phyloP scores from a whole-genome alignment of 2,113 vertebrate genomes.

The Calyptomena viridis region DNA sequence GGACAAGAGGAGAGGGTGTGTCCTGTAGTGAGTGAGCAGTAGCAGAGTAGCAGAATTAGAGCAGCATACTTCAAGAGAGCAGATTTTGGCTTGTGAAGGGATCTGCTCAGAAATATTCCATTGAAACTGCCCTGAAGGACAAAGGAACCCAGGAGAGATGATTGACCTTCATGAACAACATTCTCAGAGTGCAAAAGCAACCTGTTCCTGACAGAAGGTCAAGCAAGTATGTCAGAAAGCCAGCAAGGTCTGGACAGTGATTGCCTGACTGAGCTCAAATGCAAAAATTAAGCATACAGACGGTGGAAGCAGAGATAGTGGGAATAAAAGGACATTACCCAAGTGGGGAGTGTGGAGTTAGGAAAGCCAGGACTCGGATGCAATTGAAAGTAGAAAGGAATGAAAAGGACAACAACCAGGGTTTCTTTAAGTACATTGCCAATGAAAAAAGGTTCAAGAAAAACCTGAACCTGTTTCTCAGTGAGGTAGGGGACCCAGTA shows the following conservation, averaged over 20 bases:
- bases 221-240: background rate
- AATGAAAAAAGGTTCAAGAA: background rate
- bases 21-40: background rate
- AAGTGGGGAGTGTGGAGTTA: background rate
- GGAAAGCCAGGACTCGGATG: background rate
- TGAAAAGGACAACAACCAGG: background rate
- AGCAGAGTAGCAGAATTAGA: background rate
- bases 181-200: background rate
- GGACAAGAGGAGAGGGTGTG: background rate
- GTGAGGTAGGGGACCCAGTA: accelerated
- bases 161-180: background rate
- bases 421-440: background rate
- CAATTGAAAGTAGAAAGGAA: background rate
- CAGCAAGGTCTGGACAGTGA: background rate
- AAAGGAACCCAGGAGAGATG: background rate
- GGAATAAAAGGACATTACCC: background rate
- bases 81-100: background rate
- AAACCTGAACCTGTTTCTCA: background rate
- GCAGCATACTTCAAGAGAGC: background rate
- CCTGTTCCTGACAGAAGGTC: background rate
- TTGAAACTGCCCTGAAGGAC: background rate
- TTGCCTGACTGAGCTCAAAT: background rate
- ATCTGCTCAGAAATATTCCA: background rate
- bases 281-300: background rate
- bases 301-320: background rate